A percentile compares a stretch with the other conserved stretches of the same genome.
Conservation (phyloP, 1,140 invertebrate genomes). For the Apis dorsata region DNA sequence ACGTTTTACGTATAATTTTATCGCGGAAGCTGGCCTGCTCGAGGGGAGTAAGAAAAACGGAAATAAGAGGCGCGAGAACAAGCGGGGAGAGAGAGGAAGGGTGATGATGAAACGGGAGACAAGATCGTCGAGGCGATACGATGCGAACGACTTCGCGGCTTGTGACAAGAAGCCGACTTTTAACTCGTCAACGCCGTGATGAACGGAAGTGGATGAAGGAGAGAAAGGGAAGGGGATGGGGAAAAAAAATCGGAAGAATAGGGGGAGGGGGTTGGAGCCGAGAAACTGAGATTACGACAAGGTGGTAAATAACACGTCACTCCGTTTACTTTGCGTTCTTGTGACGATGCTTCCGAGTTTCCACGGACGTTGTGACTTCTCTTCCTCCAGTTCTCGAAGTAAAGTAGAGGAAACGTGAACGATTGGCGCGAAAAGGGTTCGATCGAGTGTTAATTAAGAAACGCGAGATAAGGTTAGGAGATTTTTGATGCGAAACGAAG, state of each 20-base stretch:
- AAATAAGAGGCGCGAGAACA: not conserved
- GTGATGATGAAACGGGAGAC: constrained; percentile 12
- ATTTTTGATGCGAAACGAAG: too few relatives aligned
- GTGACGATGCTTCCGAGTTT: constrained; percentile 34
- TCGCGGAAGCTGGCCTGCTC: not conserved
- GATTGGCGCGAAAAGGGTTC: not conserved
- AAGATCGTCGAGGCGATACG: constrained; percentile 55
- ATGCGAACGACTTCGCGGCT: constrained; percentile 44
- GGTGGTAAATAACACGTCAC: constrained; percentile 76
- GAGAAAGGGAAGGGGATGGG: constrained; percentile 32
- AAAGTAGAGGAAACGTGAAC: not conserved
- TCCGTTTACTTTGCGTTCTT: constrained; percentile 72
- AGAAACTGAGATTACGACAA: constrained; percentile 74
- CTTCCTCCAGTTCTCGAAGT: not conserved
- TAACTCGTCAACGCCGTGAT: constrained; percentile 56
- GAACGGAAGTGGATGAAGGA: constrained; percentile 63
- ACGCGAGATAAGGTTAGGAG: not conserved
- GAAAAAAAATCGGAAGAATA: constrained; percentile 38
- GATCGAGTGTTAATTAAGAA: not conserved
- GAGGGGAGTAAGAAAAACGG: constrained; percentile 5
- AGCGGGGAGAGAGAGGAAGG: not conserved
- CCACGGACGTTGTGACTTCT: not conserved
- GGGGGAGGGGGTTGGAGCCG: constrained; percentile 49
- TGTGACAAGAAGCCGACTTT: constrained; percentile 64
- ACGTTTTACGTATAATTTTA: constrained; percentile 13